These are phyloP conservation scores for Brachyptera risi DNA, from an alignment of 2,888 invertebrate species.

Conservation along the genomic window DNA sequence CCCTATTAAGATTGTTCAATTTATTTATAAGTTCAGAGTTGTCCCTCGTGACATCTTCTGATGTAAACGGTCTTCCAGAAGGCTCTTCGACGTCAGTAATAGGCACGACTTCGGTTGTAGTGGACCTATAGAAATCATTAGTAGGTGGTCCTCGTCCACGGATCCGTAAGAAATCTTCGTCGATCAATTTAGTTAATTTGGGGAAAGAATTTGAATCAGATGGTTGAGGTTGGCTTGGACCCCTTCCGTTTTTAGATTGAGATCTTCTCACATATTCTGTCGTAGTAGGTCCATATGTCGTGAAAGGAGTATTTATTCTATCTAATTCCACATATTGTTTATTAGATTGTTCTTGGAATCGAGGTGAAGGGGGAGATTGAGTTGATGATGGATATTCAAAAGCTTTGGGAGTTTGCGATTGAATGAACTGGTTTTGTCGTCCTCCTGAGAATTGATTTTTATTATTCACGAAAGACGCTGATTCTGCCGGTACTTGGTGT, in stretches of 20 bases:
- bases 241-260: neutral
- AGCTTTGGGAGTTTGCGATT: neutral
- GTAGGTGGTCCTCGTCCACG: conserved; percentile 15
- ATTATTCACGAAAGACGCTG: conserved; percentile 66
- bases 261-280: neutral
- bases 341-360: neutral
- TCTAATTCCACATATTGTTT: conserved; percentile 17
- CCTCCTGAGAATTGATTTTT: conserved; percentile 37
- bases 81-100: conserved; percentile 21
- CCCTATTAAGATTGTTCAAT: too few relatives aligned
- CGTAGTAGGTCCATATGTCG: too few relatives aligned
- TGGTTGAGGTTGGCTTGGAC: neutral
- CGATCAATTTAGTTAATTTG: neutral
- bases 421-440: conserved; percentile 9
- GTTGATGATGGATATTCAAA: neutral
- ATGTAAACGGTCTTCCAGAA: conserved; percentile 18
- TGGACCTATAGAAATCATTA: conserved; percentile 8
- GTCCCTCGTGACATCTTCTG: conserved; percentile 11
- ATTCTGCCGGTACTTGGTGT: conserved; percentile 70
- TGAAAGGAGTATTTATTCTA: neutral
- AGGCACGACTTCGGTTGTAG: conserved; percentile 2
- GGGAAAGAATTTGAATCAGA: neutral
- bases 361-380: neutral
- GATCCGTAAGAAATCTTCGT: conserved; percentile 8
- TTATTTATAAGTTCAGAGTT: neutral